phyloP scores from a whole-genome alignment of 2,888 invertebrate genomes.

The Drosophila merina region DNA sequence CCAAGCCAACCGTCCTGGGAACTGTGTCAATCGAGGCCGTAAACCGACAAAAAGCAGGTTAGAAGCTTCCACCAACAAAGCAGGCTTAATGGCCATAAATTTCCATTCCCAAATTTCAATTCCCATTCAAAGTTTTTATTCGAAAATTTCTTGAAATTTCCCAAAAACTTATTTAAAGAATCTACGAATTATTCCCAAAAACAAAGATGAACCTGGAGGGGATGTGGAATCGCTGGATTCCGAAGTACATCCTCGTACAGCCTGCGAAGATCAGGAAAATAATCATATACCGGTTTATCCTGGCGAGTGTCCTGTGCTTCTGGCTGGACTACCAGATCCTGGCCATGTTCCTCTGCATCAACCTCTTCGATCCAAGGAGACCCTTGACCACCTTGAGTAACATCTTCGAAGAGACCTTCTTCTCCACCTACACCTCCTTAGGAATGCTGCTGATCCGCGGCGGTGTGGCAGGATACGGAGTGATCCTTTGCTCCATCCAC shows the following conservation, averaged over 20 bases:
- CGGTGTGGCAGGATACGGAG: slow-evolving; percentile 8
- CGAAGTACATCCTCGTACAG: background rate
- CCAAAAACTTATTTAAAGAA: too few relatives aligned
- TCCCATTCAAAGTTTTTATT: background rate
- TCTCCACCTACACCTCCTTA: background rate
- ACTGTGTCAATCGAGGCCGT: slow-evolving; percentile 58
- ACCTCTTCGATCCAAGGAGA: slow-evolving; percentile 3
- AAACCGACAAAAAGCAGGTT: background rate
- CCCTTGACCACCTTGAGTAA: background rate
- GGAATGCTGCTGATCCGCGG: background rate
- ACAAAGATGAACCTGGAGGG: background rate
- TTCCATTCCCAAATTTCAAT: slow-evolving; percentile 3
- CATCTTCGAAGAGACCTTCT: background rate
- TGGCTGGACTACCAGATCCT: slow-evolving; percentile 10
- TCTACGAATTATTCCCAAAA: background rate
- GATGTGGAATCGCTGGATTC: background rate
- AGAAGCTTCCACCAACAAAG: background rate
- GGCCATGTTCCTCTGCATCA: background rate
- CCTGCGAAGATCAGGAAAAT: slow-evolving; percentile 13
- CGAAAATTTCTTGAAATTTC: too few relatives aligned
- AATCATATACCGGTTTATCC: slow-evolving; percentile 15
- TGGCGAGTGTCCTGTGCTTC: slow-evolving; percentile 10
- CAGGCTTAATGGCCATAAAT: slow-evolving; percentile 8
- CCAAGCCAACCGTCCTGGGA: slow-evolving; percentile 41
- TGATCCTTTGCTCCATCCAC: slow-evolving; percentile 10